Evolutionary conservation across 1,140 invertebrate genomes (phyloP), one percentile per base, ranked within the genome.

Genomic region (Drosophila setifemur): DNA sequence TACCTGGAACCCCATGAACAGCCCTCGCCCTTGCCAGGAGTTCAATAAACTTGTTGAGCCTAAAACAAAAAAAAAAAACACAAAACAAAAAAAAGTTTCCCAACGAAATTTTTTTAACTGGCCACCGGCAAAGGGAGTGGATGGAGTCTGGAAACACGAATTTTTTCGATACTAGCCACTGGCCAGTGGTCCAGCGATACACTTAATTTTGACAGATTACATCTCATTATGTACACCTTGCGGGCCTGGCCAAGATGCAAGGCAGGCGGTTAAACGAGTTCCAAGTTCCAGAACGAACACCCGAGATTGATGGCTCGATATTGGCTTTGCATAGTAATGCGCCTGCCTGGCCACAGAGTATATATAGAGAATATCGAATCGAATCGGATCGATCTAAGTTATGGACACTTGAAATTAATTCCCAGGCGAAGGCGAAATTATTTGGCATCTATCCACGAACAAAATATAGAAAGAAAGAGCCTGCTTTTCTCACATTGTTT

Each of bases 181-280:
- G 26, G 54, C 23, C 9, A 33, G 44, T 40, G 50, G 61, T 67
- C 63, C 54, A 35, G 69, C 72, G 81, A 86, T 86, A 73, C 75
- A 86, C 81, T 86, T 86, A 72, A 86, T 86, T 86, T 86, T 86
- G 81, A 86, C 81, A 86, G 81, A 86, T 86, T 86, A 86, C 81
- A 86, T 86, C 81, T 86, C 81, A 86, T 86, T 86, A 86, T 76
- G 72, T 86, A 76, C 81, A 86, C 82, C 81, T 86, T 63, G 81
- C 54, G 72, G 75, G 52, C 67, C 54, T 68, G 75, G 52, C 67
- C 57, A 35, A 70, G 19, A 49, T 53, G 54, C 14, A 53, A 25
- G 58, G 70, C 49, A 52, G 58, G 44, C 61, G 48, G 40, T 31
- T 25, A 47, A 85, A 85, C 81, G 44, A 52, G 81, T 81, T 75